Base-by-base conservation (phyloP, 1,140 invertebrate species). In the Zaprionus ornatus region DNA sequence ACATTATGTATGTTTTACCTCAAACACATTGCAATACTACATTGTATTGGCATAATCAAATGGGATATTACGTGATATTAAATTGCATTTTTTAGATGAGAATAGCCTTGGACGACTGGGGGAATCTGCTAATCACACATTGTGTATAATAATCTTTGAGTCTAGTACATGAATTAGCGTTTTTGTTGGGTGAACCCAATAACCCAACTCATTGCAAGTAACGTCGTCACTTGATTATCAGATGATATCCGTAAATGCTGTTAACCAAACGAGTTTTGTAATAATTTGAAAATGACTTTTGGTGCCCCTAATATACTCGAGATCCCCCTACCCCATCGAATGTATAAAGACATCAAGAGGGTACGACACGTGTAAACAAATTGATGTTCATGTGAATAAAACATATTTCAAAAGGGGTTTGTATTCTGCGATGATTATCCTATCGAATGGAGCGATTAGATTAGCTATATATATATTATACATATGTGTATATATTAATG, bases 261-360 rank as follows among this genome's bases (percentile, higher is more conserved):
- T 40, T 66, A 56, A 60, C 42, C 29, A 63, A 70, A 56, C 59
- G 32, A 27, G 48, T 70, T 70, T 70, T 52, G 17, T 55, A 55
- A 54, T 32, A 3, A 17, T 63, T 63, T 55, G 23, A 21, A 12
- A 52, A 29, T 54, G 42, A 48, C 10, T 48, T 60, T 62, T 17
- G 40, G n/a, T 42, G 15, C 25, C 25, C 21, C 52, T n/a, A 55
- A 55, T 15, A n/a, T 25, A 55, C 23, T 55, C 7, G 40, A 45
- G n/a, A 27, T 27, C 9, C 6, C 13, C 42, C 42, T 10, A 29
- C 29, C 29, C 29, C 29, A 29, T 10, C 9, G 29, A 1, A 29
- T 2, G 9, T 29, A 10, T 29, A 9, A 40, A n/a, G 37, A n/a
- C 42, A 15, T 48, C 42, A 17, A 48, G 42, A 21, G 17, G 9